A percentile compares a stretch with the other conserved stretches of the same genome.
These are phyloP conservation scores for Acinonyx jubatus DNA, from an alignment of 2,113 vertebrate genomes.

Conservation along the genomic window DNA sequence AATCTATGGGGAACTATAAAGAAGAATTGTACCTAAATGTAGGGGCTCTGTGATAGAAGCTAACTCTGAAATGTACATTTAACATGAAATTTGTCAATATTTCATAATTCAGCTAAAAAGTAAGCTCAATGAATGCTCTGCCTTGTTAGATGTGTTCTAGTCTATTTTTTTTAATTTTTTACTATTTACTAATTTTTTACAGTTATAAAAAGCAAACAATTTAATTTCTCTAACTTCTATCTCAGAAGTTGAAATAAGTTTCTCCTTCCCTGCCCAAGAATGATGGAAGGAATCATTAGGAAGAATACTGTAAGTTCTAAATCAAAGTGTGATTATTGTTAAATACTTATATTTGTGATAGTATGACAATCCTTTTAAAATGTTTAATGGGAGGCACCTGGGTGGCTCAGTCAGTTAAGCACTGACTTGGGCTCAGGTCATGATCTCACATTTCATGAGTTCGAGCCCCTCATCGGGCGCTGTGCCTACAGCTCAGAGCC, in stretches of 20 bases:
- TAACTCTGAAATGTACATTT: neutral
- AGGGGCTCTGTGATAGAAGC: neutral
- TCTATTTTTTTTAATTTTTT: neutral
- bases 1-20: neutral
- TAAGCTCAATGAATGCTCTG: neutral
- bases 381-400: neutral
- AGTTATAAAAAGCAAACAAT: neutral
- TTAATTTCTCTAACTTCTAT: neutral
- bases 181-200: neutral
- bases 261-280: neutral
- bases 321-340: neutral
- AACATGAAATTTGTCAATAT: neutral
- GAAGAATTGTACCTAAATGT: neutral
- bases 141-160: neutral
- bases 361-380: neutral
- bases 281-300: neutral
- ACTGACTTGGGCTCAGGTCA: too few species aligned
- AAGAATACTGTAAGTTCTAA: neutral
- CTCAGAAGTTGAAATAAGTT: constrained; percentile 18
- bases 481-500: too few species aligned
- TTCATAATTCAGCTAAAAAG: neutral
- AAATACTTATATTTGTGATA: neutral
- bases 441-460: too few species aligned
- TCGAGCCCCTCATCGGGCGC: rapidly evolving
- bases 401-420: too few species aligned